Conservation (phyloP, 2,888 invertebrate species). For the Macrosiphum euphorbiae region DNA sequence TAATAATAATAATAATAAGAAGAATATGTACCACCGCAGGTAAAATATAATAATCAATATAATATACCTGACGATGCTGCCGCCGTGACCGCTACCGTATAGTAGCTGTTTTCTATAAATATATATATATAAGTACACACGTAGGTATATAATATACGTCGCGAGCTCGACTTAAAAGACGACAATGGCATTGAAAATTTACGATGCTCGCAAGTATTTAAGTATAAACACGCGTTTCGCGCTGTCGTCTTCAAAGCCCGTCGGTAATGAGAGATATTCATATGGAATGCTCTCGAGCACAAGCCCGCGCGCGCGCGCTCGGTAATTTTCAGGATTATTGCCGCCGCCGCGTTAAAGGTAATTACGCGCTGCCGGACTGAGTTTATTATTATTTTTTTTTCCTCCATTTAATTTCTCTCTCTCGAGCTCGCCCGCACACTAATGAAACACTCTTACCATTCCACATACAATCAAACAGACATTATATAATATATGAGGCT, state of each 20-base stretch:
- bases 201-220: conserved; percentile 47
- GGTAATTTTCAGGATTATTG: conserved; percentile 30
- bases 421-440: conserved; percentile 39
- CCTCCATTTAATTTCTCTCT: background rate
- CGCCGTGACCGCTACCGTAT: background rate
- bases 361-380: conserved; percentile 32
- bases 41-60: background rate
- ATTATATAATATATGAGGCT: conserved; percentile 6
- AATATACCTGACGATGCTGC: background rate
- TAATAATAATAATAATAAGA: conserved; percentile 16
- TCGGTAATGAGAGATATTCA: conserved; percentile 34
- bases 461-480: conserved; percentile 9
- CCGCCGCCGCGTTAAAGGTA: conserved; percentile 21
- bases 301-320: background rate
- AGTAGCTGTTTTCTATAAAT: background rate
- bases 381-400: background rate
- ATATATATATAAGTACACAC: background rate
- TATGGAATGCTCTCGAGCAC: conserved; percentile 31
- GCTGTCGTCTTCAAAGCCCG: conserved; percentile 45
- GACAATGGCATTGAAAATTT: conserved; percentile 50
- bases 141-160: conserved; percentile 1
- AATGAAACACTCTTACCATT: conserved; percentile 12
- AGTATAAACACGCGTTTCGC: conserved; percentile 45
- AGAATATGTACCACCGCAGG: background rate
- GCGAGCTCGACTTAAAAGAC: conserved; percentile 3